Conservation (phyloP, 2,888 invertebrate genomes). For the Pyrrhosoma nymphula region DNA sequence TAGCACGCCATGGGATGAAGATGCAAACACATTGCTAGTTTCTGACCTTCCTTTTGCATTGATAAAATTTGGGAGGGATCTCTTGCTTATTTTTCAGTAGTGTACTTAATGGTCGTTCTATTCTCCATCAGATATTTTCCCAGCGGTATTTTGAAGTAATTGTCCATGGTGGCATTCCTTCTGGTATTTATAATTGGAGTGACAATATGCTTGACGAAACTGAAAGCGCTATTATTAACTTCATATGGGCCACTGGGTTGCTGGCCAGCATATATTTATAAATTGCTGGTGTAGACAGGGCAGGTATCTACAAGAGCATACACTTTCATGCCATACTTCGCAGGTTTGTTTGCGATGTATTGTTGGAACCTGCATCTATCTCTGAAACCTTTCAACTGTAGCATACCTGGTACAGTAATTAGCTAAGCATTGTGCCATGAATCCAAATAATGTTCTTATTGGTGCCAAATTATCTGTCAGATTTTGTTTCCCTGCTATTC, state of each 20-base stretch:
- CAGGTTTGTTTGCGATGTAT: neutral
- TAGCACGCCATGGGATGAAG: too few species aligned
- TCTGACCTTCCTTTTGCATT: too few species aligned
- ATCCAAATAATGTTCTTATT: too few species aligned
- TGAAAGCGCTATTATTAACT: neutral
- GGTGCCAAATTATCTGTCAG: neutral
- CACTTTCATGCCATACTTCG: constrained; percentile 5
- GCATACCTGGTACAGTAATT: too few species aligned
- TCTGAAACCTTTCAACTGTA: neutral
- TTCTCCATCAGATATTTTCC: neutral
- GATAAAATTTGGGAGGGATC: too few species aligned
- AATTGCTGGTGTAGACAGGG: neutral
- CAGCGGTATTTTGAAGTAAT: neutral
- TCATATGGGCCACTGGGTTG: neutral
- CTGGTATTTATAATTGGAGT: neutral
- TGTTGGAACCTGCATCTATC: neutral
- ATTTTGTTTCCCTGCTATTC: neutral
- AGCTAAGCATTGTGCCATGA: too few species aligned
- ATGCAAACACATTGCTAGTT: too few species aligned
- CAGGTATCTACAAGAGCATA: neutral
- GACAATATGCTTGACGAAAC: neutral
- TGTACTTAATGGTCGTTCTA: neutral
- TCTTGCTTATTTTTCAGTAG: neutral
- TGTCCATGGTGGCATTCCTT: constrained; percentile 21
- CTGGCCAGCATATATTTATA: neutral